phyloP scores from a whole-genome alignment of 2,888 invertebrate species.

The Anorthoa munda region DNA sequence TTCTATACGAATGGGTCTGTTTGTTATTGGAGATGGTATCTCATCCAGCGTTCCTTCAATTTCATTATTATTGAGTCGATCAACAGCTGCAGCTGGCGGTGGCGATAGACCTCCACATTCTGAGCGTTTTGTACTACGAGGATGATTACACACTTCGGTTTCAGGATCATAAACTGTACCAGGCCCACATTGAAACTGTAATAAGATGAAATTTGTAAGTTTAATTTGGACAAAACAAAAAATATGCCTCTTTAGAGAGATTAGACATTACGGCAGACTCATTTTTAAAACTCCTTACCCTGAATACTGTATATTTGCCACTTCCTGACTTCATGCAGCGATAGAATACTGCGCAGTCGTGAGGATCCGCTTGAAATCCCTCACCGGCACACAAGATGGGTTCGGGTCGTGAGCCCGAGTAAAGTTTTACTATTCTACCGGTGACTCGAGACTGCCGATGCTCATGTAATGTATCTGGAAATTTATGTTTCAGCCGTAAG shows the following conservation, averaged over 20 bases:
- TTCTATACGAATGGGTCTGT: slow-evolving; percentile 39
- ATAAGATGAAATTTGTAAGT: slow-evolving; percentile 53
- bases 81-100: slow-evolving; percentile 15
- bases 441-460: slow-evolving; percentile 71
- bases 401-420: slow-evolving; percentile 80
- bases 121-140: slow-evolving; percentile 92
- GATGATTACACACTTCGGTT: slow-evolving; percentile 93
- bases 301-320: slow-evolving; percentile 90
- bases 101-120: slow-evolving; percentile 91
- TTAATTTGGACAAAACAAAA: not conserved
- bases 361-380: slow-evolving; percentile 94
- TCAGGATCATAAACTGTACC: slow-evolving; percentile 94
- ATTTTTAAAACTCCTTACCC: slow-evolving; percentile 73
- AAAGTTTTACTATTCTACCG: slow-evolving; percentile 83
- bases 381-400: slow-evolving; percentile 92
- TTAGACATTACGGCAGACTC: not conserved
- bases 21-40: slow-evolving; percentile 80
- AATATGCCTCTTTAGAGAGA: not conserved
- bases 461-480: slow-evolving; percentile 69
- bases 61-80: slow-evolving; percentile 84
- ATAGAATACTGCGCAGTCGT: slow-evolving; percentile 94
- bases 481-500: slow-evolving; percentile 17
- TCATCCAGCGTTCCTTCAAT: slow-evolving; percentile 79
- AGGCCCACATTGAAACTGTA: slow-evolving; percentile 93
- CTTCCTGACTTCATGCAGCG: slow-evolving; percentile 93